Evolutionary conservation across 1,140 invertebrate species (phyloP).

Genomic region (Caligus rogercresseyi): DNA sequence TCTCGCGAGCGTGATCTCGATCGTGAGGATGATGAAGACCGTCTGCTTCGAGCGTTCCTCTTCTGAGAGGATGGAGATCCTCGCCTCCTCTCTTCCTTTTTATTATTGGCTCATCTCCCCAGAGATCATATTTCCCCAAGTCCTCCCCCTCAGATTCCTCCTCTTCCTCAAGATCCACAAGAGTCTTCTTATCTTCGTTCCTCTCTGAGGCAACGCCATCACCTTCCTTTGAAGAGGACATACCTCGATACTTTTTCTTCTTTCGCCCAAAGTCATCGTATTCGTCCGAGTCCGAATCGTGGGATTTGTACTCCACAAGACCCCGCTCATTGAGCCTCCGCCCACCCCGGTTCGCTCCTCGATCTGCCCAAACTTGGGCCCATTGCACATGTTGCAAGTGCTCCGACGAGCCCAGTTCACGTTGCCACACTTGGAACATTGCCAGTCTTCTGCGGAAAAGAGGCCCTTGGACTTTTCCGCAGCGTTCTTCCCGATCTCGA

Average conservation of each 20-base stretch:
- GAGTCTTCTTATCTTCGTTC: conserved; percentile 30
- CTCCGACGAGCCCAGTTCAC: conserved; percentile 95
- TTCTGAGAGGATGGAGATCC: conserved; percentile 22
- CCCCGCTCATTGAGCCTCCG: conserved; percentile 66
- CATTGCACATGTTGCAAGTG: conserved; percentile 97
- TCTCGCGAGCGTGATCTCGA: conserved; percentile 19
- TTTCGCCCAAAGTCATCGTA: conserved; percentile 87
- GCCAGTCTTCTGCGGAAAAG: conserved; percentile 98
- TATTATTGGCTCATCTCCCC: conserved; percentile 42
- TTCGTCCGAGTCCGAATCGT: conserved; percentile 67
- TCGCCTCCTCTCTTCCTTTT: conserved; percentile 28
- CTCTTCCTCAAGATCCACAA: conserved; percentile 33
- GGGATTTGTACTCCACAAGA: conserved; percentile 74
- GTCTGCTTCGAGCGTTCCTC: conserved; percentile 9
- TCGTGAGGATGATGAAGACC: conserved; percentile 5
- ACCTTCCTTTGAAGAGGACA: conserved; percentile 16
- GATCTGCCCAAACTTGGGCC: conserved; percentile 83
- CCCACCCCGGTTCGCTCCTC: conserved; percentile 42
- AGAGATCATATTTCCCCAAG: conserved; percentile 61
- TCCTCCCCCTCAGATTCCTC: conserved; percentile 46
- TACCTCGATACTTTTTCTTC: conserved; percentile 49
- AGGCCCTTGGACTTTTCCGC: conserved; percentile 95
- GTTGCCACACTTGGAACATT: conserved; percentile 96
- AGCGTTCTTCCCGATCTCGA: conserved; percentile 90
- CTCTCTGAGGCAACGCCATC: not conserved